Evolutionary conservation across 2,888 invertebrate genomes (phyloP), one percentile per base, ranked within the genome.

Genomic region (Slavum lentiscoides): DNA sequence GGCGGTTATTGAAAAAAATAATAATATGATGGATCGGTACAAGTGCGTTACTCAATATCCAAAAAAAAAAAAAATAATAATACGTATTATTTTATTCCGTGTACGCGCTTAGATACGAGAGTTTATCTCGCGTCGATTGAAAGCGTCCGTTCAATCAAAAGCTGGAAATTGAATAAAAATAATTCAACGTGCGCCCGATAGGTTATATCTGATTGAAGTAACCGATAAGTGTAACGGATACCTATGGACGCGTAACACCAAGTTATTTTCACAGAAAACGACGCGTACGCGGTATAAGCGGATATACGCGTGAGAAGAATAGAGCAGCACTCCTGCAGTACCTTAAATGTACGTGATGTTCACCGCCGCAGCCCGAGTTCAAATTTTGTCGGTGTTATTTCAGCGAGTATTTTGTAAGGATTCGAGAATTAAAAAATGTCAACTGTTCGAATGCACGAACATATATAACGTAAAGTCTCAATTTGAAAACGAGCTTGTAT

Each of bases 261-360:
- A 72, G 21, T 23, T 59, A 53, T 62, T 74, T 64, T 74, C 37
- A n/a, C n/a, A 37, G 15, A n/a, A 37, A 37, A 37, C 53, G 6
- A 37, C 37, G 62, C n/a, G n/a, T 64, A 30, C 19, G 1, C 19
- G 7, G 49, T 62, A 15, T 49, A 49, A 49, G 49, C 49, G 11
- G 49, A 49, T 74, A 64, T n/a, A n/a, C n/a, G n/a, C 15, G 74
- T 49, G 62, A 64, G n/a, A 53, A 4, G 62, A 53, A 74, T 30
- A 19, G 13, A n/a, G 30, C 30, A 62, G 30, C 30, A n/a, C 11
- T 11, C 11, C 49, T 11, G 49, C 49, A 13, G 11, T 49, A 13
- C 13, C 1, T 11, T 49, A 11, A 3, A 11, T 13, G 49, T 49
- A 9, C 49, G 49, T 49, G 49, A 49, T 9, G 4, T 19, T 19